phyloP scores from a whole-genome alignment of 2,888 invertebrate genomes.

The Rotaria socialis region DNA sequence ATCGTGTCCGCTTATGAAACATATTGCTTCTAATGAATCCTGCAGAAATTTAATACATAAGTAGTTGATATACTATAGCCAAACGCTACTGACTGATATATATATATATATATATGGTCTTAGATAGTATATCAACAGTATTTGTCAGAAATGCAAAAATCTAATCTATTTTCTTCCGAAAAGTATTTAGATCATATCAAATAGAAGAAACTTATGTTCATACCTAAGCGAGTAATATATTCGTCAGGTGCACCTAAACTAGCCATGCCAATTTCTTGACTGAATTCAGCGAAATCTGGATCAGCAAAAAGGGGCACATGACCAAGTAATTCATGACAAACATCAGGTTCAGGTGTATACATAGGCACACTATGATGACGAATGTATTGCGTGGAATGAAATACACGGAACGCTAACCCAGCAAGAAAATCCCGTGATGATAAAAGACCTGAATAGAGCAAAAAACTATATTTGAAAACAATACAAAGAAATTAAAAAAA shows the following conservation, averaged over 20 bases:
- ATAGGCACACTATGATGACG: conserved; percentile 86
- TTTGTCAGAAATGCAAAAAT: too few relatives aligned
- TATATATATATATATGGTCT: too few relatives aligned
- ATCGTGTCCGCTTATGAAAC: too few relatives aligned
- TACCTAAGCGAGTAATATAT: conserved; percentile 69
- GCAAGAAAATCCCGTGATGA: conserved; percentile 76
- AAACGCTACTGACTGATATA: too few relatives aligned
- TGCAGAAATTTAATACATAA: background rate
- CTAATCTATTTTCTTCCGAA: too few relatives aligned
- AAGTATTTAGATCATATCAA: too few relatives aligned
- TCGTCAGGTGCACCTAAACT: conserved; percentile 94
- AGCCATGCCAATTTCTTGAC: conserved; percentile 95
- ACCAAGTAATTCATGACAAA: conserved; percentile 48
- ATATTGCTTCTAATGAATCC: too few relatives aligned
- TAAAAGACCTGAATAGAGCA: conserved; percentile 79
- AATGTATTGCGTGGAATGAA: conserved; percentile 89
- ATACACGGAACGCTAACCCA: conserved; percentile 62
- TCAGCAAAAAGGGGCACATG: conserved; percentile 97
- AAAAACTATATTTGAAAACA: conserved; percentile 63
- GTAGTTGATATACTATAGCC: background rate
- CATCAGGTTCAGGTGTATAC: conserved; percentile 89
- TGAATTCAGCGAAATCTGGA: conserved; percentile 94
- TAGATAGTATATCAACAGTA: too few relatives aligned
- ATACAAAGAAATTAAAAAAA: conserved; percentile 61
- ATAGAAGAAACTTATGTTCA: background rate